Percentiles rank a stretch among this genome's conserved stretches.
Evolutionary conservation across 2,888 invertebrate species (phyloP).

Genomic region (Onthophagus sagittarius): DNA sequence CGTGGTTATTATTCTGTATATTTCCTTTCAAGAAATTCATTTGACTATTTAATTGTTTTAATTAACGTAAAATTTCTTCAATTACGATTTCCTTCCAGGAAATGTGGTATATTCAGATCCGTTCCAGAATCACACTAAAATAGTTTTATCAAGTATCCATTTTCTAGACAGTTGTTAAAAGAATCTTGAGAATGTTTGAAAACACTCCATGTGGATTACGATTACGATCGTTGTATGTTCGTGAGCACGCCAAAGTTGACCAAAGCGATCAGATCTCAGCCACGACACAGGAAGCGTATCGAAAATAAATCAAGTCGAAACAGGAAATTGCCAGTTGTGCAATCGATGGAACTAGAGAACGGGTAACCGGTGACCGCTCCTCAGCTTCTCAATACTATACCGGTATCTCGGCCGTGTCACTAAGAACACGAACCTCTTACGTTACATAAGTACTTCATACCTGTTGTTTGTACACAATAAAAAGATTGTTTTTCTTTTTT

Average conservation of each 20-base stretch:
- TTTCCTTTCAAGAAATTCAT: not conserved
- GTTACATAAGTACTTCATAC: not conserved
- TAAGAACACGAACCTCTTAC: not conserved
- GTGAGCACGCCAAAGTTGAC: not conserved
- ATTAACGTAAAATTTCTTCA: not conserved
- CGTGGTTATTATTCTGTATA: not conserved
- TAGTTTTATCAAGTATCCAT: not conserved
- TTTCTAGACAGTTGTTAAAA: not conserved
- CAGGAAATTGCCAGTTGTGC: constrained; percentile 12
- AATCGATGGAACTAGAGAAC: constrained; percentile 5
- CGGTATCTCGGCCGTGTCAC: not conserved
- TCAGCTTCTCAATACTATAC: not conserved
- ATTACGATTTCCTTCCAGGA: not conserved
- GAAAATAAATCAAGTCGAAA: constrained; percentile 12
- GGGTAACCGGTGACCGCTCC: constrained; percentile 3
- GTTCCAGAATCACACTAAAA: not conserved
- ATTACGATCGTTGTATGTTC: not conserved
- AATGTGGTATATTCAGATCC: not conserved
- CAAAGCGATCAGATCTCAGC: not conserved
- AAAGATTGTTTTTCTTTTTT: no score
- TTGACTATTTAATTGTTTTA: not conserved
- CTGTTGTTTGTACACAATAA: not conserved
- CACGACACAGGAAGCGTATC: constrained; percentile 7
- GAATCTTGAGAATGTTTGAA: no score
- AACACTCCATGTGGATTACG: no score